Evolutionary conservation across 2,113 vertebrate genomes (phyloP), one percentile per base, ranked within the genome.

Genomic region (Herpetotheres cachinnans): DNA sequence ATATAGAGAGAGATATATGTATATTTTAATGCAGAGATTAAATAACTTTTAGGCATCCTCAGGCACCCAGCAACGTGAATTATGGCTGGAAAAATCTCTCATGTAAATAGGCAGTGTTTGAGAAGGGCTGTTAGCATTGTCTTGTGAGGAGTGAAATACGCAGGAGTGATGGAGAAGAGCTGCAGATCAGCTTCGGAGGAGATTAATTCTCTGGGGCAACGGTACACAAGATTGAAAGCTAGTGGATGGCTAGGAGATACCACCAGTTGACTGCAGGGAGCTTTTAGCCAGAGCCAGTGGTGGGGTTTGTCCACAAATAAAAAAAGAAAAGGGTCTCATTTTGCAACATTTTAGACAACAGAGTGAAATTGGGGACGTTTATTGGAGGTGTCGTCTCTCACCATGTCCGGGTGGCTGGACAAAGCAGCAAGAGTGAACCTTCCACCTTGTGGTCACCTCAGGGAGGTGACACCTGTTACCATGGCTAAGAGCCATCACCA

Each of bases 11-110:
- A 46, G 16, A 3, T 44, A 9, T n/a, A 18, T 63, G n/a, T 73
- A 74, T 36, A 44, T 84, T 77, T 91, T 54, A 84, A 93, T 82
- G 78, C 91, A 87, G 55, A 94, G 56, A 95, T 70, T 93, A 95
- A 89, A 30, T 88, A 92, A 96, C 55, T 95, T 83, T 34, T 27
- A 86, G 56, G 40, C 46, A 11, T 88, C 12, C 74, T 87, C 72
- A 90, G 55, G 77, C 85, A 65, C 47, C 32, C 30, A 85, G 88
- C 62, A 83, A 90, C 78, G 25, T 80, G 93, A 97, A 83, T 84
- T 79, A 86, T 1, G 52, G 58, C 72, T 79, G 63, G 61, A 70
- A 97, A 94, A 70, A 72, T 40, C 47, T 73, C 42, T 65, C 58
- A 40, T 79, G 67, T 84, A 96, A 95, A 79, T 20, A 87, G 61